Base-by-base conservation (phyloP, 2,888 invertebrate genomes). In the Drosophila incognita region DNA sequence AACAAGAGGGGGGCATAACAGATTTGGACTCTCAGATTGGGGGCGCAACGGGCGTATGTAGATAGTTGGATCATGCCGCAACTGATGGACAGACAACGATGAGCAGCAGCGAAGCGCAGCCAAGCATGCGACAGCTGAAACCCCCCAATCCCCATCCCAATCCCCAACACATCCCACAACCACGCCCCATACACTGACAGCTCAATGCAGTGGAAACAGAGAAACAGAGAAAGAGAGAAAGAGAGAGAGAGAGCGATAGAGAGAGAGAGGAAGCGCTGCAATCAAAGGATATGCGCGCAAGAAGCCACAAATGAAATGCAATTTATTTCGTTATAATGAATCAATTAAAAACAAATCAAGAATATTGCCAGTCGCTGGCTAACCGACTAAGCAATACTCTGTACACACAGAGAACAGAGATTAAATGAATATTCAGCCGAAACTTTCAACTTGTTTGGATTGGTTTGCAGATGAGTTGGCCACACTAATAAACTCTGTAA, bases 21-120 rank as follows among this genome's bases (percentile, higher is more conserved):
- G 58, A 72, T 56, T 66, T 60, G 52, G 62, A 71, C 46, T 61
- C 59, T 49, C 49, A 46, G 75, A 58, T 46, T 58, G 38, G 57
- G 35, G 49, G 49, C 21, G 31, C 69, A 48, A n/a, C 21, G 66
- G 46, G 21, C 21, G 46, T 24, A 46, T 24, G 46, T 46, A 24
- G 46, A 46, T 57, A 71, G 67, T 67, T 77, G 76, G 78, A 68
- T 72, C 77, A 76, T 66, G 24, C 57, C 59, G 24, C 36, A 29
- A 15, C 52, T 52, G 68, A 73, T 61, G 68, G 79, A 78, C 67
- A 73, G 78, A 79, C 77, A 66, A 75, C 69, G 71, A 74, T 52
- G 70, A 60, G 69, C 69, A 71, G 87, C 82, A 85, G 67, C 78
- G 72, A 77, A 77, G 90, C 73, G 85, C 70, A 87, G 71, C 77